Evolutionary conservation across 2,113 vertebrate species (phyloP).

Genomic region (Leucopsar rothschildi): DNA sequence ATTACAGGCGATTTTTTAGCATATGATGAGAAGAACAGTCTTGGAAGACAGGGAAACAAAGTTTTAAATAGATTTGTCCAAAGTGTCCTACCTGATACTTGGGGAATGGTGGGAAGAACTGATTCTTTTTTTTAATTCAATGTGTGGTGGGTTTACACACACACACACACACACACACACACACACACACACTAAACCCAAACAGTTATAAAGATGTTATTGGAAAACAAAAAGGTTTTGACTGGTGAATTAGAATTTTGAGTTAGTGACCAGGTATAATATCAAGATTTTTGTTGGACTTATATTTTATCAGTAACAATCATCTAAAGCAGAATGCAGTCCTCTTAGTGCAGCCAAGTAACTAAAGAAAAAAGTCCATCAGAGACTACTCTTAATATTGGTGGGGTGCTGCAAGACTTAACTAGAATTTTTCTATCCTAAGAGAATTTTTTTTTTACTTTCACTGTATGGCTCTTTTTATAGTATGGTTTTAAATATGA

Average conservation of each 20-base stretch:
- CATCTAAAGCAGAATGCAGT: not conserved
- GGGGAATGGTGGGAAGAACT: not conserved
- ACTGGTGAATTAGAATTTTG: not conserved
- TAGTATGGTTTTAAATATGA: not conserved
- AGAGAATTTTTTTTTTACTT: not conserved
- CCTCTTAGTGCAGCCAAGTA: not conserved
- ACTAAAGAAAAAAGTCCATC: not conserved
- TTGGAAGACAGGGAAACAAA: not conserved
- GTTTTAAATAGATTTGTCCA: not conserved
- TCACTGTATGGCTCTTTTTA: not conserved
- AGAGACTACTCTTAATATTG: not conserved
- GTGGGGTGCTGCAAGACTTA: not conserved
- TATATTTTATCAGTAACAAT: not conserved
- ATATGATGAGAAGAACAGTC: not conserved
- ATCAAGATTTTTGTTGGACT: not conserved
- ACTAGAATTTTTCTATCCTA: not conserved
- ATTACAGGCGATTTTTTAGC: not conserved
- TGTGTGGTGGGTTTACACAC: not conserved
- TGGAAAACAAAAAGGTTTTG: not conserved
- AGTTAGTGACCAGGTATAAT: not conserved
- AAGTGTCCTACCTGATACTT: not conserved
- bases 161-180: too few relatives aligned
- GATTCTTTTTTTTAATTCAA: not conserved
- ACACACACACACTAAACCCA: not conserved
- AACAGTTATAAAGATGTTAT: not conserved